These are phyloP conservation scores for Drosophila suzukii DNA, from an alignment of 1,140 invertebrate genomes.

Conservation along the genomic window DNA sequence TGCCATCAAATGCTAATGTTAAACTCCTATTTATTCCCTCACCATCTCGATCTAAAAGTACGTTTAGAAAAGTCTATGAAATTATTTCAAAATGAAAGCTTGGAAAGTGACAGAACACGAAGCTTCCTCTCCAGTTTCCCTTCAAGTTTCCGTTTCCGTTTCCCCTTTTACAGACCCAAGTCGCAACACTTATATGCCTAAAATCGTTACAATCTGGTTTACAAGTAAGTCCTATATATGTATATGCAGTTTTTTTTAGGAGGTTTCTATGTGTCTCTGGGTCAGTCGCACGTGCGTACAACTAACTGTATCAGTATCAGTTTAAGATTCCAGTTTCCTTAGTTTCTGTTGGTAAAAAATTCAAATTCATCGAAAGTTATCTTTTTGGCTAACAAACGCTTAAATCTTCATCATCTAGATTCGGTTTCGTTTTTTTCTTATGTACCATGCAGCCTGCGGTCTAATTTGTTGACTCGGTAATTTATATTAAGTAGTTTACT, in stretches of 20 bases:
- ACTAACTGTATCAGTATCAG: conserved; percentile 55
- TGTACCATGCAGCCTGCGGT: background rate
- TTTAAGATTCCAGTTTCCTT: conserved; percentile 57
- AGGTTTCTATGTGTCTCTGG: conserved; percentile 49
- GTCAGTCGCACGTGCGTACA: conserved; percentile 27
- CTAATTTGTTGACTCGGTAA: conserved; percentile 21
- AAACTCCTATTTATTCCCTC: conserved; percentile 41
- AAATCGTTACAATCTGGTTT: conserved; percentile 70
- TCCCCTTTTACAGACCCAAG: conserved; percentile 42
- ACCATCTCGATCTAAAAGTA: conserved; percentile 56
- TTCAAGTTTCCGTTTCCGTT: conserved; percentile 22
- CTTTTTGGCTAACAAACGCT: conserved; percentile 45
- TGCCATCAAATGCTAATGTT: conserved; percentile 52
- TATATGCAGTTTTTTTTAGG: conserved; percentile 55
- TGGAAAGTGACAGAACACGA: conserved; percentile 36
- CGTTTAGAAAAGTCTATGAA: conserved; percentile 68
- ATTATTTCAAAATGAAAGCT: conserved; percentile 43
- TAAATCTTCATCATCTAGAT: conserved; percentile 19
- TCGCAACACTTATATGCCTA: conserved; percentile 77
- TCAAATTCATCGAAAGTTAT: conserved; percentile 53
- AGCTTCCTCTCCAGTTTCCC: conserved; percentile 24
- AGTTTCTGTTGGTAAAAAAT: conserved; percentile 41
- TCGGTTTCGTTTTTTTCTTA: conserved; percentile 26
- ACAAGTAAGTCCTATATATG: conserved; percentile 62
- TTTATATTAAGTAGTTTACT: conserved; percentile 28